phyloP scores from a whole-genome alignment of 2,888 invertebrate species.

The Catocala nupta region DNA sequence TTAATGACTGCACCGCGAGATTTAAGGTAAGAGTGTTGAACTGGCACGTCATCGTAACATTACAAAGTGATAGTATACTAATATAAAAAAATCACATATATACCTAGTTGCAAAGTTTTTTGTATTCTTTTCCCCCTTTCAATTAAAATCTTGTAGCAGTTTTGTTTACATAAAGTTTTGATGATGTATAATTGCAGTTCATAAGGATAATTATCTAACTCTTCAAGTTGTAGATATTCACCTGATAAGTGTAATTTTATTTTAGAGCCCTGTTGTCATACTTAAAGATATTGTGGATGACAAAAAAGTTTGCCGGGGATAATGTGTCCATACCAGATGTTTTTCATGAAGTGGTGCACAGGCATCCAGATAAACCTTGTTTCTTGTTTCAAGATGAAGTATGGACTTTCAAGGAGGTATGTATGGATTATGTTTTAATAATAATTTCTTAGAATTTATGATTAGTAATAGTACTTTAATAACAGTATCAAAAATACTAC shows the following conservation, averaged over 20 bases:
- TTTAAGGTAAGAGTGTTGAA: conserved; percentile 85
- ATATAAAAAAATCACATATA: not conserved
- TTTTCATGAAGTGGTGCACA: conserved; percentile 91
- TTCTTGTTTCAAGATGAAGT: conserved; percentile 93
- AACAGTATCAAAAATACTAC: not conserved
- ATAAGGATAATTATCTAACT: too few relatives aligned
- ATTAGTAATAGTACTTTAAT: too few relatives aligned
- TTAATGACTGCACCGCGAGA: conserved; percentile 91
- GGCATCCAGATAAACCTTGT: conserved; percentile 94
- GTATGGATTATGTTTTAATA: conserved; percentile 21
- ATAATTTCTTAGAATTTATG: too few relatives aligned
- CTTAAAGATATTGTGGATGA: conserved; percentile 88
- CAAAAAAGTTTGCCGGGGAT: conserved; percentile 89
- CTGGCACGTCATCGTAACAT: conserved; percentile 48
- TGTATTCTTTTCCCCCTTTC: not conserved
- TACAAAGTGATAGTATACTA: conserved; percentile 13
- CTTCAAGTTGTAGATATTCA: too few relatives aligned
- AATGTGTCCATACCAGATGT: conserved; percentile 93
- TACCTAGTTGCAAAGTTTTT: not conserved
- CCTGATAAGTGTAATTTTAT: conserved; percentile 48
- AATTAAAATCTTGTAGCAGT: not conserved
- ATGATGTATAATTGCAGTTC: not conserved
- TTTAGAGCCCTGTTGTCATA: conserved; percentile 91
- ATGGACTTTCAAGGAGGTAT: conserved; percentile 95
- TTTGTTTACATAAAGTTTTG: conserved; percentile 8